These are phyloP conservation scores for Anabacerthia variegaticeps DNA, from an alignment of 2,797 vertebrate species.

Conservation along the genomic window DNA sequence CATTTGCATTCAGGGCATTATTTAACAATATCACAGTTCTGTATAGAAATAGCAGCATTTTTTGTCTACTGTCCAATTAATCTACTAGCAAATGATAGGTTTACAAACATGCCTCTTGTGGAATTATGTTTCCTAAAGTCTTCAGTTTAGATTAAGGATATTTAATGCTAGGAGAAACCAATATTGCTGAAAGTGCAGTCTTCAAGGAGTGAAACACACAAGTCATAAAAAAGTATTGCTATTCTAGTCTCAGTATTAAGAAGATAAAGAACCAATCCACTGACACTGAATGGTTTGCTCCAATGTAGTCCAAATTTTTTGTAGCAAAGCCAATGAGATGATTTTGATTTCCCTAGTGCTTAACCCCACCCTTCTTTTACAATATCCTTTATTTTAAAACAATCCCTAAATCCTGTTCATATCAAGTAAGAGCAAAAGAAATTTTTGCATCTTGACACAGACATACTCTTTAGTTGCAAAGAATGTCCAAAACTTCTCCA, in stretches of 20 bases:
- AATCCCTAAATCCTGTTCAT: not conserved
- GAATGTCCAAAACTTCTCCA: not conserved
- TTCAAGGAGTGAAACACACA: not conserved
- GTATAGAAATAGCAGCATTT: not conserved
- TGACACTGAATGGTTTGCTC: not conserved
- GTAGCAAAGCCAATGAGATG: not conserved
- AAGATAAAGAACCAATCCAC: not conserved
- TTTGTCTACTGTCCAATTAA: not conserved
- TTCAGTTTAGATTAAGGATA: not conserved
- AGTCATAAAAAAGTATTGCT: not conserved
- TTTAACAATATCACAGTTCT: not conserved
- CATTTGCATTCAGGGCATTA: not conserved
- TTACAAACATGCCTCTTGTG: not conserved
- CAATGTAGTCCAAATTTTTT: not conserved
- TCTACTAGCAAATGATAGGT: not conserved
- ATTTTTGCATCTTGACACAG: not conserved
- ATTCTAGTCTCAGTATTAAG: not conserved
- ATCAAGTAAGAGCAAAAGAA: not conserved
- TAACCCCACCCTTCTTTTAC: not conserved
- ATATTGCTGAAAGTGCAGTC: not conserved
- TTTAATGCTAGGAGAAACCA: not conserved
- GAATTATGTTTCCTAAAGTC: not conserved
- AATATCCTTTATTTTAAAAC: not conserved
- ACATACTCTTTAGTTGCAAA: not conserved
- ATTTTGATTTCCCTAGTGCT: slow-evolving; percentile 20